Evolutionary conservation across 1,140 invertebrate species (phyloP), one percentile per base, ranked within the genome.

Genomic region (Fopius arisanus): DNA sequence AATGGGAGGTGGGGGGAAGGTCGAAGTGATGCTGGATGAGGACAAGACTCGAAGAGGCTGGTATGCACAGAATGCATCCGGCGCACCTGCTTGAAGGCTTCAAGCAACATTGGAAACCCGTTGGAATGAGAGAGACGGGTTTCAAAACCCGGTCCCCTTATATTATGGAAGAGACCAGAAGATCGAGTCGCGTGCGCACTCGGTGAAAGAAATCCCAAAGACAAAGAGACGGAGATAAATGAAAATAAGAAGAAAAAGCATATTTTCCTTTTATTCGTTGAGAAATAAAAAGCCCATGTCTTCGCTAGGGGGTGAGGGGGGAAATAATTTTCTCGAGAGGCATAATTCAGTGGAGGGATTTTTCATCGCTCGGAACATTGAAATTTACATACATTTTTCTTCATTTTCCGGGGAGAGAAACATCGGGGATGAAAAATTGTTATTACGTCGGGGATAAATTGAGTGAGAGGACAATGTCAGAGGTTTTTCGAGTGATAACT

Each of bases 41-140:
- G 33, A 67, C 37, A 37, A 67, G 40, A 23, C 70, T 72, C 31
- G 31, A 63, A 16, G 23, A 28, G 23, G 21, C 54, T 19, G 70
- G 70, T 72, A 72, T 72, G 70, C 40, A 72, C 12, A 72, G 62
- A 72, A 72, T 72, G 70, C 70, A 72, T 72, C 70, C 70, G 70
- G 51, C 67, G 62, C 70, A 72, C 70, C 70, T 72, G 70, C 70
- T 72, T 41, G 29, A 21, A 71, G 31, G 68, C 31, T 59, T 71
- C 70, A 71, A 26, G 54, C 40, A 41, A 28, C 37, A 71, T 63
- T 23, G 54, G 48, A 41, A 59, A 16, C 51, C 28, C 59, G 14
- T 21, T 6, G 5, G 59, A 31, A 63, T 31, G 21, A 51, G 43
- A 26, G 26, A 62, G 54, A 62, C 54, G 54, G 54, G 54, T 62